Evolutionary conservation across 1,140 invertebrate genomes (phyloP).

Genomic region (Cyclina sinensis): DNA sequence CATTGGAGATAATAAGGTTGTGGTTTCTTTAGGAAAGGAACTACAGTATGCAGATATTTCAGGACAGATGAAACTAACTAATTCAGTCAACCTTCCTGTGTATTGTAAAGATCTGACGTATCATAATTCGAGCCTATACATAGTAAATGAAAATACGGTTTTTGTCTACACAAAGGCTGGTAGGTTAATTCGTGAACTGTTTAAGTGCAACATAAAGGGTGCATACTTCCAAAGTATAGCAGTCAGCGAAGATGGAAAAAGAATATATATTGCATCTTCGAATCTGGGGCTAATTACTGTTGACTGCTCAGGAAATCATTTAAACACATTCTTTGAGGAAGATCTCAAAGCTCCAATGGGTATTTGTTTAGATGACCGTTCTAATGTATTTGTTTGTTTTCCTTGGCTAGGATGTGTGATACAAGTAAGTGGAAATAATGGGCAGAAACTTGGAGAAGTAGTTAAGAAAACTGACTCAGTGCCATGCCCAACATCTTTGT

Average conservation of each 20-base stretch:
- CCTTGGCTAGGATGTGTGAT: background rate
- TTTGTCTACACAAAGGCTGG: background rate
- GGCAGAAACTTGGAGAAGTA: background rate
- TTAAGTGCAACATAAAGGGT: background rate
- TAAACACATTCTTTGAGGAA: background rate
- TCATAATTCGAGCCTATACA: background rate
- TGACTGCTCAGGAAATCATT: background rate
- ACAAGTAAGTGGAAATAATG: background rate
- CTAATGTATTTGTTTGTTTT: background rate
- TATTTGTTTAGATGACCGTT: background rate
- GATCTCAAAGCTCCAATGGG: background rate
- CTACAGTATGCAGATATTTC: background rate
- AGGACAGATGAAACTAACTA: background rate
- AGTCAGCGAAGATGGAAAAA: background rate
- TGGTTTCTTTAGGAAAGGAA: background rate
- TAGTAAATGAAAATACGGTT: background rate
- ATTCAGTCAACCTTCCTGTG: background rate
- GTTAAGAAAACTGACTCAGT: background rate
- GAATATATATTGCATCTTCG: background rate
- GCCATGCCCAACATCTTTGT: background rate
- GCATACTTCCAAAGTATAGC: background rate
- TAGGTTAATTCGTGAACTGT: background rate
- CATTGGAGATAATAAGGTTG: background rate
- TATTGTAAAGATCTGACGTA: background rate
- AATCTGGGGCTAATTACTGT: background rate